Conservation (phyloP, 2,113 vertebrate species). For the Oryzias celebensis region DNA sequence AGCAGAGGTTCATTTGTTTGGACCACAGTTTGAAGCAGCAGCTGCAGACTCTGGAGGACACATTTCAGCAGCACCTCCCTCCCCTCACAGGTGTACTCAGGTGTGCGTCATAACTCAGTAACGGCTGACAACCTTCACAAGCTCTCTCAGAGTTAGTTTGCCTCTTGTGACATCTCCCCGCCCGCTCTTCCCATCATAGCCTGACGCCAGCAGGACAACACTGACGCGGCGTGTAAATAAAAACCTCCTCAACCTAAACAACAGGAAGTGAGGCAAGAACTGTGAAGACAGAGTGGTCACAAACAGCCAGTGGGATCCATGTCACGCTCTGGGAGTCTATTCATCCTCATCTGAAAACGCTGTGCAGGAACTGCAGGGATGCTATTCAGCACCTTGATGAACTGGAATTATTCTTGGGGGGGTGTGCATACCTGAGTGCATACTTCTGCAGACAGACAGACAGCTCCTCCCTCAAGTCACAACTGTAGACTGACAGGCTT, state of each 20-base stretch:
- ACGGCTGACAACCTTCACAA: constrained; percentile 13
- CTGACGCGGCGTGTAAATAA: constrained; percentile 52
- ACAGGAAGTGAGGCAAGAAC: constrained; percentile 35
- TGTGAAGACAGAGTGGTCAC: constrained; percentile 6
- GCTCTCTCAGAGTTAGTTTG: not conserved
- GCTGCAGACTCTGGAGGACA: not conserved
- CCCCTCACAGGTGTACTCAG: not conserved
- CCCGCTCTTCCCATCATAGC: constrained; percentile 20
- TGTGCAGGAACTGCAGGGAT: no score
- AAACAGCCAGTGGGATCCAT: constrained; percentile 13
- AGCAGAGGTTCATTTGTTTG: no score
- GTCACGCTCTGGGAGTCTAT: not conserved
- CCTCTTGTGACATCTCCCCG: constrained; percentile 25
- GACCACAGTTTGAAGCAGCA: no score
- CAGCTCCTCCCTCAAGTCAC: constrained; percentile 1
- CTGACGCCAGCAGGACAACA: constrained; percentile 51
- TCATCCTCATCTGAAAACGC: not conserved
- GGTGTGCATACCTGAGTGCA: constrained; percentile 53
- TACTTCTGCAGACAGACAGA: constrained; percentile 13
- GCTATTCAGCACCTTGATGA: constrained; percentile 29
- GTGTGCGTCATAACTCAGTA: constrained; percentile 13
- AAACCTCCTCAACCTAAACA: constrained; percentile 56
- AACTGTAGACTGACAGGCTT: not conserved
- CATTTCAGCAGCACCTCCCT: not conserved
- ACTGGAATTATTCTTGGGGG: constrained; percentile 44